Evolutionary conservation across 2,888 invertebrate genomes (phyloP).

Genomic region (Arge pagana): DNA sequence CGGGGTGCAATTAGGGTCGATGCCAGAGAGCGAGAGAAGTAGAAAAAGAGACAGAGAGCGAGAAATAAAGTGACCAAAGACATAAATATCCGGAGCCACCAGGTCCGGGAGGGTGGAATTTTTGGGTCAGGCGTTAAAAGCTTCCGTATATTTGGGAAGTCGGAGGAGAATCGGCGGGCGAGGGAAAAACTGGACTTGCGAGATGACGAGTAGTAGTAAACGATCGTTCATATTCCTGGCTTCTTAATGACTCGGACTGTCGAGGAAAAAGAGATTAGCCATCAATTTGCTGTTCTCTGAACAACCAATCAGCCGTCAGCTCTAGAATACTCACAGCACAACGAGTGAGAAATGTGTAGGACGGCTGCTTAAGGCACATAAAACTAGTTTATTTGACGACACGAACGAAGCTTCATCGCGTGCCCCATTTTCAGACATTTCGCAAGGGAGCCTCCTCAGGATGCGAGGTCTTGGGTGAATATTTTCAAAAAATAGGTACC

Average conservation of each 20-base stretch:
- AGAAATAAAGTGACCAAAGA: not conserved
- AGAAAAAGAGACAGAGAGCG: not conserved
- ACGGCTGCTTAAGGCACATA: no score
- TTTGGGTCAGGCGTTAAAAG: not conserved
- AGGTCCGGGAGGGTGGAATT: not conserved
- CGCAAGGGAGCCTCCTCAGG: not conserved
- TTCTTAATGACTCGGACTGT: no score
- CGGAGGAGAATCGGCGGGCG: not conserved
- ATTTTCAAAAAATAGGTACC: conserved; percentile 1
- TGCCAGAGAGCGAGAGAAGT: not conserved
- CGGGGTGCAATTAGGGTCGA: not conserved
- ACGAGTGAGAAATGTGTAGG: no score
- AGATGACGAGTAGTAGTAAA: no score
- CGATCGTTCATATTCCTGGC: no score
- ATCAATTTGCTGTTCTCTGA: no score
- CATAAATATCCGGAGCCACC: not conserved
- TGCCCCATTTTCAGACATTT: not conserved
- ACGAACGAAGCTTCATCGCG: not conserved
- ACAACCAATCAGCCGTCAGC: no score
- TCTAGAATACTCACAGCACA: no score
- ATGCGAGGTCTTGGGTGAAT: not conserved
- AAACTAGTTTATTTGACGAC: no score
- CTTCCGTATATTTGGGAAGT: not conserved
- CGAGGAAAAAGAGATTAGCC: no score
- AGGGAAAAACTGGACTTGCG: no score